Evolutionary conservation across 2,113 vertebrate species (phyloP).

Genomic region (Serranochromis macrocephalus): DNA sequence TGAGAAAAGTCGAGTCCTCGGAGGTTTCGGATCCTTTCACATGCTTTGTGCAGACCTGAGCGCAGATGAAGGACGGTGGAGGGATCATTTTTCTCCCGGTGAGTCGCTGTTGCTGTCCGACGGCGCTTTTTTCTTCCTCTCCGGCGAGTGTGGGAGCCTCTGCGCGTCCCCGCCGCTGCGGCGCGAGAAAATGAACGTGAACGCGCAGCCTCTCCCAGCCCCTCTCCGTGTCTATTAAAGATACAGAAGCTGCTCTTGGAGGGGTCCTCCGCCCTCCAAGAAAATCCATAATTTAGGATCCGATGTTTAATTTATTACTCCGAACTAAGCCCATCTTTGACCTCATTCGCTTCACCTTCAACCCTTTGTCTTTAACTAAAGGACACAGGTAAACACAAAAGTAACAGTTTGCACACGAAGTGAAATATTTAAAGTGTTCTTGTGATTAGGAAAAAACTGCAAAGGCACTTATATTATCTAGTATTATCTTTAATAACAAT

Average conservation of each 20-base stretch:
- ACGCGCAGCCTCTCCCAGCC: slow-evolving; percentile 78
- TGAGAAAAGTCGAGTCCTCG: slow-evolving; percentile 34
- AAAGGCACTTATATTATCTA: neutral
- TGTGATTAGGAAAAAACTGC: neutral
- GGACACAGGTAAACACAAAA: neutral
- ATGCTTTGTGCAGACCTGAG: slow-evolving; percentile 20
- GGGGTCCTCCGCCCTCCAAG: slow-evolving; percentile 26
- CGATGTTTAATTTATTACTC: slow-evolving; percentile 57
- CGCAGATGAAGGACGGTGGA: slow-evolving; percentile 31
- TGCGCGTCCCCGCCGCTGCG: slow-evolving; percentile 65
- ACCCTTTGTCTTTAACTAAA: neutral
- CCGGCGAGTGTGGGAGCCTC: slow-evolving; percentile 29
- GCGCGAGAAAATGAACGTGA: slow-evolving; percentile 46
- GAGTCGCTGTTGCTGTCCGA: slow-evolving; percentile 50
- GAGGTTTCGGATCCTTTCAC: slow-evolving; percentile 30
- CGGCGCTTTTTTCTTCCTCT: slow-evolving; percentile 56
- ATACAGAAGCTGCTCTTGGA: slow-evolving; percentile 34
- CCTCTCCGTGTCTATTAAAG: slow-evolving; percentile 67
- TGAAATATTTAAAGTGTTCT: neutral
- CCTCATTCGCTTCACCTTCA: slow-evolving; percentile 29
- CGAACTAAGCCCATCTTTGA: slow-evolving; percentile 40
- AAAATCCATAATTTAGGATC: slow-evolving; percentile 61
- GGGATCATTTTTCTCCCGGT: slow-evolving; percentile 67
- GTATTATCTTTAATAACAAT: neutral
- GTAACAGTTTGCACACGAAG: neutral